Evolutionary conservation across 2,888 invertebrate species (phyloP), one percentile per base, ranked within the genome.

Genomic region (Caenorhabditis sinica): DNA sequence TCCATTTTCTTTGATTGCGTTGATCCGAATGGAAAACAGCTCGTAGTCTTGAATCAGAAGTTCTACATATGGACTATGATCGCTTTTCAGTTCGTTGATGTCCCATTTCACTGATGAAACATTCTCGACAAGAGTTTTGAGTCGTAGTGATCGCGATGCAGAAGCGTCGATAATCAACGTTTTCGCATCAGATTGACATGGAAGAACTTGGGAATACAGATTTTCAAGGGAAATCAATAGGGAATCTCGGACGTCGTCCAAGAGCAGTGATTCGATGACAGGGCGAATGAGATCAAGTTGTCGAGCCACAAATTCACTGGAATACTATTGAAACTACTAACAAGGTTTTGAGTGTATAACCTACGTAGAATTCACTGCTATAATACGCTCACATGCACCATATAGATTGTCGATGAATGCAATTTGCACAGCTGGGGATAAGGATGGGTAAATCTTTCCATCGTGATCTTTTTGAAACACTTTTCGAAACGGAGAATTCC

Each of bases 41-140:
- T 88, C 88, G 49, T 88, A 86, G 30, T 92, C 90, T 88, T 91
- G 90, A 0, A 93, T 85, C 86, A 93, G 82, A 80, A 91, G 91
- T 87, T 94, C 94, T n/a, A 95, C 93, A 93, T 99, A 99, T 2
- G 95, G 94, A 92, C 96, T 97, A 93, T 99, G 97, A 91, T 97
- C 96, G 0, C 96, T 96, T 94, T 96, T 96, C 0, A 99, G 96
- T 91, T 96, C 97, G 84, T 93, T 93, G 40, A 94, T 93, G 89
- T 94, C 96, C 98, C 98, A 99, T 93, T 96, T 96, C 0, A 97
- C 97, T 93, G 95, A 95, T 5, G 92, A 89, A 96, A 99, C 97
- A n/a, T 95, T 95, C 83, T 95, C 94, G 11, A 97, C 93, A 40
- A 96, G 95, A 20, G 83, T 76, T 23, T 85, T 84, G 40, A 87